A percentile compares a stretch with the other conserved stretches of the same genome.
phyloP scores from a whole-genome alignment of 2,113 vertebrate genomes.

The Tenebrosternarchus preto region DNA sequence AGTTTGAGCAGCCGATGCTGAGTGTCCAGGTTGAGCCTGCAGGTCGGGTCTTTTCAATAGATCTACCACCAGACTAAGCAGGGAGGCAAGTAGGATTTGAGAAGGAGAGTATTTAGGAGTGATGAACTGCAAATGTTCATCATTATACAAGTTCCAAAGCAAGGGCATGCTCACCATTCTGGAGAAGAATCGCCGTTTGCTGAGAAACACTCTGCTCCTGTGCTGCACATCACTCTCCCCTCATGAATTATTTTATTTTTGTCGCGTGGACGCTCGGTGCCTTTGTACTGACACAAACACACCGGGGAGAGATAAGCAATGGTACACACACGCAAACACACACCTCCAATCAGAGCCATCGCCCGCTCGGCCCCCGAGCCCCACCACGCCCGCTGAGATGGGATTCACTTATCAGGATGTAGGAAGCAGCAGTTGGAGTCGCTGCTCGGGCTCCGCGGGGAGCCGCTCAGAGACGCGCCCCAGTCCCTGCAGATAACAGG shows the following conservation, averaged over 20 bases:
- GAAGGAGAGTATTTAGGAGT: neutral
- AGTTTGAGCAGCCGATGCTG: neutral
- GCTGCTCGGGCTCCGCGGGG: slow-evolving; percentile 13
- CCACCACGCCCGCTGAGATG: slow-evolving; percentile 49
- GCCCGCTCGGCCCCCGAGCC: slow-evolving; percentile 8
- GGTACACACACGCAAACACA: neutral
- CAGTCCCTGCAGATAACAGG: slow-evolving; percentile 50
- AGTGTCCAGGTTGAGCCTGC: slow-evolving; percentile 27
- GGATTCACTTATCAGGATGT: slow-evolving; percentile 52
- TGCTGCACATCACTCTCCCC: slow-evolving; percentile 42
- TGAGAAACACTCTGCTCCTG: slow-evolving; percentile 15
- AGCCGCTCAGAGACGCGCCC: slow-evolving; percentile 16
- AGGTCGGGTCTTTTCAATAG: neutral
- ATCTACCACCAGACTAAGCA: neutral
- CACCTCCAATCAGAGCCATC: slow-evolving; percentile 41
- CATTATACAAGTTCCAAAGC: slow-evolving; percentile 32
- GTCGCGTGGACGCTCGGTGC: slow-evolving; percentile 15
- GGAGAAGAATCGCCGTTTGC: slow-evolving; percentile 34
- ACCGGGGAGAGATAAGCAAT: slow-evolving; percentile 44
- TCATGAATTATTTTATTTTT: slow-evolving; percentile 16
- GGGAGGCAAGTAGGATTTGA: neutral
- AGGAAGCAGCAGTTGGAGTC: slow-evolving; percentile 34
- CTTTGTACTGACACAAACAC: slow-evolving; percentile 43
- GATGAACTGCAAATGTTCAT: slow-evolving; percentile 42
- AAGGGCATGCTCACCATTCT: slow-evolving; percentile 44